A percentile compares a stretch with the other conserved stretches of the same genome.
Evolutionary conservation across 2,888 invertebrate genomes (phyloP).

Genomic region (Eupithecia subfuscata): DNA sequence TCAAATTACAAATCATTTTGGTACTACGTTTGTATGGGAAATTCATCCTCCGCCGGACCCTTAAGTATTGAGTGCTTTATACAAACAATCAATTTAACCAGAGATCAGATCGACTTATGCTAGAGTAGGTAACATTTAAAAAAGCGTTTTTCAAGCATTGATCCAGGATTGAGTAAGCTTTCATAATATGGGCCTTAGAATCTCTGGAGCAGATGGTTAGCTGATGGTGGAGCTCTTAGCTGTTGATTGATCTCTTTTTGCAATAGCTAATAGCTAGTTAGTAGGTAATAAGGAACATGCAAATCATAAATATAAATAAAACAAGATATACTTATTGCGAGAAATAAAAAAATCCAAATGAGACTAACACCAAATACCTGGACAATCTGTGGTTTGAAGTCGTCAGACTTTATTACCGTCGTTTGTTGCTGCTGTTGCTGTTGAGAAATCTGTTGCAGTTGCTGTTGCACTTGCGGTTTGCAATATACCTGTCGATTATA

Average conservation of each 20-base stretch:
- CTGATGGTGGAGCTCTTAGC: too few relatives aligned
- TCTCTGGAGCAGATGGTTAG: not conserved
- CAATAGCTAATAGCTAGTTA: not conserved
- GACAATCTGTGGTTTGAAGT: conserved; percentile 71
- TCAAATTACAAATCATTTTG: too few relatives aligned
- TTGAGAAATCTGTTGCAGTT: conserved; percentile 55
- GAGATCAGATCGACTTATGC: too few relatives aligned
- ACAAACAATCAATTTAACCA: not conserved
- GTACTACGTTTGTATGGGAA: too few relatives aligned
- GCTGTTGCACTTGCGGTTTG: conserved; percentile 59
- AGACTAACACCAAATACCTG: conserved; percentile 61
- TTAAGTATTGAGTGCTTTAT: too few relatives aligned
- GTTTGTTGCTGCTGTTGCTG: conserved; percentile 61
- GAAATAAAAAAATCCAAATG: conserved; percentile 45
- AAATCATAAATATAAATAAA: not conserved
- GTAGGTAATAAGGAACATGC: not conserved
- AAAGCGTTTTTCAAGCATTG: too few relatives aligned
- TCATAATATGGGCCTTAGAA: not conserved
- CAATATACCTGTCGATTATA: conserved; percentile 38
- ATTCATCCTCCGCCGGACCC: too few relatives aligned
- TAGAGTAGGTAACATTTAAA: too few relatives aligned
- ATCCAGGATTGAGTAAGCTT: too few relatives aligned
- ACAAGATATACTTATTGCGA: not conserved
- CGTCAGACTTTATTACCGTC: conserved; percentile 80
- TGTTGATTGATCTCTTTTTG: not conserved